Evolutionary conservation across 2,888 invertebrate genomes (phyloP).

Genomic region (Helicoverpa assulta): DNA sequence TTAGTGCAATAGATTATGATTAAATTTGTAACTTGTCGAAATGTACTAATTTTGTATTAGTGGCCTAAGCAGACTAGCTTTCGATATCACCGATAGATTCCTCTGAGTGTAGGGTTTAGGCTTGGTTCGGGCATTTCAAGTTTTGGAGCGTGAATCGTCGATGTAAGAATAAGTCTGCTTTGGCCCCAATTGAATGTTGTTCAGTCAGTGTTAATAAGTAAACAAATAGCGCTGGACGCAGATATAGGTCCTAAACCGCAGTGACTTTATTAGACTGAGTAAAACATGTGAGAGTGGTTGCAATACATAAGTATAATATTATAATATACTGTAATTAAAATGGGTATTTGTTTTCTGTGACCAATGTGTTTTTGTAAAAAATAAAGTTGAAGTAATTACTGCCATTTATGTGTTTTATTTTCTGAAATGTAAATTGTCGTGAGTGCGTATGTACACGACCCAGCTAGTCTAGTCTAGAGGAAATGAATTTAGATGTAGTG

Average conservation of each 20-base stretch:
- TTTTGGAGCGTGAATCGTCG: not conserved
- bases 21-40: slow-evolving; percentile 8
- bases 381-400: slow-evolving; percentile 78
- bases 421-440: not conserved
- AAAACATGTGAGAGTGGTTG: slow-evolving; percentile 66
- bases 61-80: not conserved
- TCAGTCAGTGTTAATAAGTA: slow-evolving; percentile 17
- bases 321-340: slow-evolving; percentile 62
- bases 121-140: not conserved
- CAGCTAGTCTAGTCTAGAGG: no score
- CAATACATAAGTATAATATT: slow-evolving; percentile 65
- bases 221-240: slow-evolving; percentile 7
- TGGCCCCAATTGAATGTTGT: slow-evolving; percentile 6
- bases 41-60: slow-evolving; percentile 23
- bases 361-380: slow-evolving; percentile 79
- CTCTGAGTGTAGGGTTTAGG: not conserved
- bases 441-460: no score
- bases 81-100: not conserved
- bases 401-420: slow-evolving; percentile 72
- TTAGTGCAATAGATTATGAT: no score
- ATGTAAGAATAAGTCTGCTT: not conserved
- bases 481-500: no score
- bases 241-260: slow-evolving; percentile 11
- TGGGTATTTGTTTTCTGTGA: slow-evolving; percentile 78
- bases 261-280: slow-evolving; percentile 53